phyloP scores from a whole-genome alignment of 2,113 vertebrate genomes.

The Vidua macroura region DNA sequence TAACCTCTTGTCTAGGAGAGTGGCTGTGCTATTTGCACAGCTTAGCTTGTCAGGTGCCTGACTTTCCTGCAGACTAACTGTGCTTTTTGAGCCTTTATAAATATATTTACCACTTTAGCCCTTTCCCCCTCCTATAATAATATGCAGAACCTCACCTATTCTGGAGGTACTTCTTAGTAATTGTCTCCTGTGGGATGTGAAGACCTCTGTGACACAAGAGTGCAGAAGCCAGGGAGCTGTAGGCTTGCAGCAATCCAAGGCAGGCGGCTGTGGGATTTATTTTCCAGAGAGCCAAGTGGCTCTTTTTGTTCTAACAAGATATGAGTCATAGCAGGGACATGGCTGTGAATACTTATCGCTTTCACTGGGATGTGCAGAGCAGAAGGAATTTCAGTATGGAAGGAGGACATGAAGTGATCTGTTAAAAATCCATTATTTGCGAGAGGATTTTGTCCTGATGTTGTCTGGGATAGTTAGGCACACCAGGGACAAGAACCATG shows the following conservation, averaged over 20 bases:
- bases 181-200: slow-evolving; percentile 13
- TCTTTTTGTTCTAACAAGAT: slow-evolving; percentile 42
- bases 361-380: background rate
- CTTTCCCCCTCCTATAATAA: background rate
- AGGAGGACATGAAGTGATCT: slow-evolving; percentile 7
- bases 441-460: background rate
- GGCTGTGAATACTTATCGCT: slow-evolving; percentile 29
- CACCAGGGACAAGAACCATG: background rate
- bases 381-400: slow-evolving; percentile 26
- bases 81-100: background rate
- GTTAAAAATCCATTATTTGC: background rate
- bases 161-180: slow-evolving; percentile 17
- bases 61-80: background rate
- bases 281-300: background rate
- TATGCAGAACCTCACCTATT: slow-evolving; percentile 28
- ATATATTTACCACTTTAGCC: background rate
- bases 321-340: slow-evolving; percentile 38
- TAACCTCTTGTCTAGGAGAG: background rate
- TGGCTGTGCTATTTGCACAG: background rate
- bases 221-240: background rate
- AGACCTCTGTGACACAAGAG: background rate
- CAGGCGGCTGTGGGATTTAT: background rate
- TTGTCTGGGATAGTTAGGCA: background rate
- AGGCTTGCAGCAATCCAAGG: background rate
- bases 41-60: background rate